phyloP scores from a whole-genome alignment of 1,140 invertebrate species.

The Hycleus phaleratus region DNA sequence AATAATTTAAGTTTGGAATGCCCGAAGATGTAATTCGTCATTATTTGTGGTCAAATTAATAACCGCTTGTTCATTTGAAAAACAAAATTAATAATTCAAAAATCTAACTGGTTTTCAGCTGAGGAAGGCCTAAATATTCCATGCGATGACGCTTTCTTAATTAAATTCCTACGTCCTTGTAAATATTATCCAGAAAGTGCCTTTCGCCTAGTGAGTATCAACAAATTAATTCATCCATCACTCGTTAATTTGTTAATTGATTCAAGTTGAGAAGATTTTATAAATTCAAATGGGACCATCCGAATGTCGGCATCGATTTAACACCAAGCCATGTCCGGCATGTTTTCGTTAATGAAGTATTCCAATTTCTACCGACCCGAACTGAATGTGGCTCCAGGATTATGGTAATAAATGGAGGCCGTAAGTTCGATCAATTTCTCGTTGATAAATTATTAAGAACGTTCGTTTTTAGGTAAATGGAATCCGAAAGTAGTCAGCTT shows the following conservation, averaged over 20 bases:
- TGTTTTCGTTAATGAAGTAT: conserved; percentile 45
- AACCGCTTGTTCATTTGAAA: too few species aligned
- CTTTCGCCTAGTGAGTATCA: conserved; percentile 51
- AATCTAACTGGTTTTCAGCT: conserved; percentile 18
- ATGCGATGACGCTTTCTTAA: conserved; percentile 59
- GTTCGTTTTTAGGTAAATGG: conserved; percentile 49
- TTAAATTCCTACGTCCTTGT: conserved; percentile 69
- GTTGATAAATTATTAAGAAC: background rate
- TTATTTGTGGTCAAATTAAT: too few species aligned
- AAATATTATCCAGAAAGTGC: conserved; percentile 74
- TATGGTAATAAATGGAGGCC: conserved; percentile 49
- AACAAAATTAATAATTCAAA: too few species aligned
- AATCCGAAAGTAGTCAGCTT: conserved; percentile 52
- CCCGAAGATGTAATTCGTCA: too few species aligned
- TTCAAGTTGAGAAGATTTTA: conserved; percentile 53
- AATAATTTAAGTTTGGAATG: too few species aligned
- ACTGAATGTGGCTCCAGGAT: conserved; percentile 48
- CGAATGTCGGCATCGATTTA: conserved; percentile 46
- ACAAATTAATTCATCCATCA: background rate
- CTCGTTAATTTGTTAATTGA: background rate
- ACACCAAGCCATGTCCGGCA: conserved; percentile 43
- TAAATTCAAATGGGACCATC: conserved; percentile 48
- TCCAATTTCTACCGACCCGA: conserved; percentile 50
- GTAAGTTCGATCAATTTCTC: conserved; percentile 37
- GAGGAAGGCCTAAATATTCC: conserved; percentile 52